Percentiles rank a stretch among this genome's conserved stretches.
phyloP scores from a whole-genome alignment of 2,797 vertebrate genomes.

The Orientallactaga sibirica region DNA sequence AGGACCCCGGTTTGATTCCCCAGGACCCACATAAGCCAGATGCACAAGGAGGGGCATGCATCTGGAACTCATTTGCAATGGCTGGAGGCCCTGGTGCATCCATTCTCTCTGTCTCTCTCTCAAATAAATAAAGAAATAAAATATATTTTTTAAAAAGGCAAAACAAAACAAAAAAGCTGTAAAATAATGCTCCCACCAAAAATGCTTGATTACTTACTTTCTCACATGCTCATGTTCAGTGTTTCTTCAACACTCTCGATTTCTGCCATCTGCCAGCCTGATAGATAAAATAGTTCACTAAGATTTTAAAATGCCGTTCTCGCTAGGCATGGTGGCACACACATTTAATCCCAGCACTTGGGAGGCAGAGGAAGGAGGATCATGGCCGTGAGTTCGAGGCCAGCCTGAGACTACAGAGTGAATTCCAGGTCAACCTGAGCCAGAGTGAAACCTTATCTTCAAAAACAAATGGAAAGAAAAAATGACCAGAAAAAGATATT shows the following conservation, averaged over 20 bases:
- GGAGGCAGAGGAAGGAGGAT: background rate
- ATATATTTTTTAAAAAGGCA: no score
- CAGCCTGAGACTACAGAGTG: background rate
- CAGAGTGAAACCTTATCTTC: no score
- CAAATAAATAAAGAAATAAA: no score
- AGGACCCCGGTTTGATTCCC: no score
- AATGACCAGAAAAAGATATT: background rate
- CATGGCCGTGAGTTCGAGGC: background rate
- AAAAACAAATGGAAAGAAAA: background rate
- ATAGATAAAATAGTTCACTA: slow-evolving; percentile 13
- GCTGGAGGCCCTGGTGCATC: no score
- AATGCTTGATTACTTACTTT: background rate
- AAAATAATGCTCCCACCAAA: background rate
- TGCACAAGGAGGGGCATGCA: no score
- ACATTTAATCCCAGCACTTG: background rate
- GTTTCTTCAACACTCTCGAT: background rate
- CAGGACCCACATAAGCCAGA: no score
- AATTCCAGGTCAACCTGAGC: background rate
- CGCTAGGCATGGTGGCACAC: background rate
- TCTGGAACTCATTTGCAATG: no score
- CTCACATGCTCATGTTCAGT: background rate
- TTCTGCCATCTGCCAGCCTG: background rate
- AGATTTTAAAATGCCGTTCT: slow-evolving; percentile 47
- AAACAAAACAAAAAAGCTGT: background rate
- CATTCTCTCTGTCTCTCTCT: no score